Evolutionary conservation across 2,888 invertebrate species (phyloP).

Genomic region (Oxytorus armatus): DNA sequence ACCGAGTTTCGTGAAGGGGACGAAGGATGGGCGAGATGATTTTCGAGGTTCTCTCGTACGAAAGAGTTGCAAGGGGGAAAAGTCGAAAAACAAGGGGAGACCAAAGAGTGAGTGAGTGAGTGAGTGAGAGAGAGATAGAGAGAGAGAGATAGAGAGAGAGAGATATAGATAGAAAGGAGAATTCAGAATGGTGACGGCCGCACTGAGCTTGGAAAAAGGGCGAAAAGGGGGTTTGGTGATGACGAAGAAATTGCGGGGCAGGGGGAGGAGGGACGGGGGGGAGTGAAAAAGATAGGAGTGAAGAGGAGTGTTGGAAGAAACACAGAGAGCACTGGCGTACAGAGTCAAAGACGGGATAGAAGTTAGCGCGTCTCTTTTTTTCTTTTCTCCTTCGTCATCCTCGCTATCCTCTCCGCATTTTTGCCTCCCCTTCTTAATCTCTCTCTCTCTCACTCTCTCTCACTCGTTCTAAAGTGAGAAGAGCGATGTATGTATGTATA

Average conservation of each 20-base stretch:
- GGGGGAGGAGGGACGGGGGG: conserved; percentile 18
- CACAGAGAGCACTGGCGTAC: conserved; percentile 48
- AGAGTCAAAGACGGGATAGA: conserved; percentile 58
- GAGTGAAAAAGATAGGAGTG: conserved; percentile 45
- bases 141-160: conserved; percentile 26
- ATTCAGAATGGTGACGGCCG: conserved; percentile 28
- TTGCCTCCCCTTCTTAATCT: conserved; percentile 40
- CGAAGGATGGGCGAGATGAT: conserved; percentile 48
- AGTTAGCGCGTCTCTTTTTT: conserved; percentile 53
- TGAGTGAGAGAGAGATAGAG: conserved; percentile 14
- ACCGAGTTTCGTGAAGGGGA: conserved; percentile 56
- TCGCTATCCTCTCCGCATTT: conserved; percentile 54
- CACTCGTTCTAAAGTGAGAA: conserved; percentile 8
- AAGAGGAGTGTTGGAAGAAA: conserved; percentile 28
- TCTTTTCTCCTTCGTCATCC: conserved; percentile 42
- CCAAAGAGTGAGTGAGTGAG: no score
- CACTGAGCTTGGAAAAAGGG: conserved; percentile 46
- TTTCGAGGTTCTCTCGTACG: conserved; percentile 47
- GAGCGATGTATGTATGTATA: conserved; percentile 16
- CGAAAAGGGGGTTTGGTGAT: conserved; percentile 33
- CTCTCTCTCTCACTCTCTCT: conserved; percentile 35
- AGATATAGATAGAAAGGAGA: no score
- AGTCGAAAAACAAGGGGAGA: conserved; percentile 31
- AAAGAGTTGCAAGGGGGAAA: conserved; percentile 35
- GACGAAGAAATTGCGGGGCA: conserved; percentile 49